A percentile compares a stretch with the other conserved stretches of the same genome.
phyloP scores from a whole-genome alignment of 1,140 invertebrate species.

The Caenorhabditis briggsae region DNA sequence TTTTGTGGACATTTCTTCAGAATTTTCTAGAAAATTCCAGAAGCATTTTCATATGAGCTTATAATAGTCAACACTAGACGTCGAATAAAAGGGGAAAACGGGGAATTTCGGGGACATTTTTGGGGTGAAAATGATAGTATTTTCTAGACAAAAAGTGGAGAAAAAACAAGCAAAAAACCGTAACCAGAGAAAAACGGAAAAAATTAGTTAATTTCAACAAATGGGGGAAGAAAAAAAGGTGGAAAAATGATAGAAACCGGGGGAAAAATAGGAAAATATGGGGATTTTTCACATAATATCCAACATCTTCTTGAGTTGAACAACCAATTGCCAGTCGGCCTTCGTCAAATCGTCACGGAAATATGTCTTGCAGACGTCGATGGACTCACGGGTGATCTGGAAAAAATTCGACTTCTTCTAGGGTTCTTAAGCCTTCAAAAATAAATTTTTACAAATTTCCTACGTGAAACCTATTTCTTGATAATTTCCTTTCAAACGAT shows the following conservation, averaged over 20 bases:
- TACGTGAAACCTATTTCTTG: too few relatives aligned
- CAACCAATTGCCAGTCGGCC: constrained; percentile 96
- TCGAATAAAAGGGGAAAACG: neutral
- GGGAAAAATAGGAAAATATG: neutral
- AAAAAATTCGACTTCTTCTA: constrained; percentile 78
- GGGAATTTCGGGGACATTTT: neutral
- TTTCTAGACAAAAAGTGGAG: neutral
- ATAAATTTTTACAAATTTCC: too few relatives aligned
- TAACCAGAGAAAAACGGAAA: constrained; percentile 15
- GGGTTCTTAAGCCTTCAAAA: too few relatives aligned
- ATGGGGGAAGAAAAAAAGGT: neutral
- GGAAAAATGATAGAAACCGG: neutral
- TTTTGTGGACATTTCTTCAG: neutral
- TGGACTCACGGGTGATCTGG: constrained; percentile 95
- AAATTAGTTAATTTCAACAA: neutral
- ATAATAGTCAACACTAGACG: neutral
- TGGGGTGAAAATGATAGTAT: neutral
- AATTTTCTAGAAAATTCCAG: neutral
- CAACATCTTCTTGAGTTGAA: constrained; percentile 97
- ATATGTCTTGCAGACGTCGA: constrained; percentile 98
- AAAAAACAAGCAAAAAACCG: constrained; percentile 16
- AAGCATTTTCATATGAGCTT: neutral
- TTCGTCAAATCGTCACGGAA: constrained; percentile 96
- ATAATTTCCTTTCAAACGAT: too few relatives aligned
- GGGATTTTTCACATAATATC: constrained; percentile 86